phyloP scores from a whole-genome alignment of 2,113 vertebrate genomes.

The Solea solea region DNA sequence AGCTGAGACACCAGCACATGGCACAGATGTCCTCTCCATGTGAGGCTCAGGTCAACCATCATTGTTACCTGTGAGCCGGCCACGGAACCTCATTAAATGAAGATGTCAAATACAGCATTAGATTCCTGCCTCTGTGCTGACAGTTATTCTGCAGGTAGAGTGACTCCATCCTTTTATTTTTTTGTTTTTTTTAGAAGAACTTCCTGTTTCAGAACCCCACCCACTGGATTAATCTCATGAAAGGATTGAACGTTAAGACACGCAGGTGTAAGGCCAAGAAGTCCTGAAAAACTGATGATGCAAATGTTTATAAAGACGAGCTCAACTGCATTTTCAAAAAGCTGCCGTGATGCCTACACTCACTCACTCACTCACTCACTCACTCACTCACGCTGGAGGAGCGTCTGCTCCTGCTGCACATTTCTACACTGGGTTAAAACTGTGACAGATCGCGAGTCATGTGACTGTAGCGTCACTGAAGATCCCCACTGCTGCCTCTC shows the following conservation, averaged over 20 bases:
- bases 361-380: not conserved
- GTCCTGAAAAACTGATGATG: slow-evolving; percentile 13
- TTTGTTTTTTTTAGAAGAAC: slow-evolving; percentile 34
- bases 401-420: slow-evolving; percentile 46
- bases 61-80: slow-evolving; percentile 25
- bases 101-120: slow-evolving; percentile 51
- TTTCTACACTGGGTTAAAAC: slow-evolving; percentile 62
- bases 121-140: slow-evolving; percentile 7
- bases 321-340: slow-evolving; percentile 24
- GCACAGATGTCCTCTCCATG: slow-evolving; percentile 42
- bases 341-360: slow-evolving; percentile 33
- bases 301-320: slow-evolving; percentile 39
- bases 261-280: slow-evolving; percentile 20
- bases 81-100: slow-evolving; percentile 37
- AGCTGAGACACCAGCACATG: slow-evolving; percentile 34
- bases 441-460: slow-evolving; percentile 21
- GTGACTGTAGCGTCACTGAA: slow-evolving; percentile 1
- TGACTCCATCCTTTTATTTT: slow-evolving; percentile 9
- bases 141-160: slow-evolving; percentile 34
- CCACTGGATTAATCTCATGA: slow-evolving; percentile 28
- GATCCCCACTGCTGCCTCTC: slow-evolving; percentile 34
- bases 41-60: slow-evolving; percentile 61
- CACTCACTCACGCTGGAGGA: not conserved
- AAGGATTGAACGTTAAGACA: not conserved
- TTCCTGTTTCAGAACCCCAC: slow-evolving; percentile 29